phyloP scores from a whole-genome alignment of 2,888 invertebrate genomes.

The Drepanosiphum platanoidis region DNA sequence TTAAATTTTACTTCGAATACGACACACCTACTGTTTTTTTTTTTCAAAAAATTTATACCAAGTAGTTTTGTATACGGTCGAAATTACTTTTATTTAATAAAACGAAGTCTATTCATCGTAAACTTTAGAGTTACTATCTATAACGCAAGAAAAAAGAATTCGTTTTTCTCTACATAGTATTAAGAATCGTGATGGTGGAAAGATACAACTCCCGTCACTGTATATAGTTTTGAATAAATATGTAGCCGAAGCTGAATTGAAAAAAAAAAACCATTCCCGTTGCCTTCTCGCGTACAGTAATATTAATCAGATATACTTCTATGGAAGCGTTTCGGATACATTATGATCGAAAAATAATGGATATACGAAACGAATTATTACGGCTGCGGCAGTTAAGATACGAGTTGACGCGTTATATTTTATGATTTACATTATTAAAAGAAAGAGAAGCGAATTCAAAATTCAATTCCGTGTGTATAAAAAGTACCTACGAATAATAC shows the following conservation, averaged over 20 bases:
- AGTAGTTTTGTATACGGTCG: too few species aligned
- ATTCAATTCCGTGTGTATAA: neutral
- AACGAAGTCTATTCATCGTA: neutral
- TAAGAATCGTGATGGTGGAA: neutral
- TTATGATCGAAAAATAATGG: constrained; percentile 6
- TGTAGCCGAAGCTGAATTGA: neutral
- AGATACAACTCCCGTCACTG: neutral
- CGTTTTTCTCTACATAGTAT: neutral
- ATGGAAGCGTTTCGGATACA: neutral
- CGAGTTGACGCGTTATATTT: neutral
- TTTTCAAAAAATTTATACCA: too few species aligned
- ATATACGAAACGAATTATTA: neutral
- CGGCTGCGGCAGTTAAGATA: neutral
- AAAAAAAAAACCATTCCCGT: neutral
- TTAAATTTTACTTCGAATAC: too few species aligned
- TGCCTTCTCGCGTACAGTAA: neutral
- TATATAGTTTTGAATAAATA: neutral
- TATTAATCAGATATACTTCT: neutral
- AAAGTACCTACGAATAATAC: too few species aligned
- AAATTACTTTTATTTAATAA: neutral
- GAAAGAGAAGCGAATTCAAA: neutral
- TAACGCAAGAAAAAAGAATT: neutral
- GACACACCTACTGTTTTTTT: too few species aligned
- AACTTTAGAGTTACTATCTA: neutral
- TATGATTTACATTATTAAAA: neutral